These are phyloP conservation scores for Calyptomena viridis DNA, from an alignment of 2,113 vertebrate species.

Conservation along the genomic window DNA sequence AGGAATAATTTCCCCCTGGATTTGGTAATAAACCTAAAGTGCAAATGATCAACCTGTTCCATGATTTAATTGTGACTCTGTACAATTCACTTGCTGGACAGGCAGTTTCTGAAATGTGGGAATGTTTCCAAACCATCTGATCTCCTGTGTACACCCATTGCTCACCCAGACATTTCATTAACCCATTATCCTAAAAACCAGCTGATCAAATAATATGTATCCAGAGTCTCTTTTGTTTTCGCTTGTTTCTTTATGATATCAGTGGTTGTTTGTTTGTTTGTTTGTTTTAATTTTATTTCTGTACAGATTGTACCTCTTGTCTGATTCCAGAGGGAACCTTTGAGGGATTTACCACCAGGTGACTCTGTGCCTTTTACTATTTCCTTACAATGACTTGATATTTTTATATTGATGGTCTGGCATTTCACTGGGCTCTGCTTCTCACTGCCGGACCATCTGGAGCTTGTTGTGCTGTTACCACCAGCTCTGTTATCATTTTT, in stretches of 20 bases:
- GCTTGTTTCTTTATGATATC: not conserved
- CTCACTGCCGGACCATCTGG: not conserved
- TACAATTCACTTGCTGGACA: not conserved
- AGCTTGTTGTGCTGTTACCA: not conserved
- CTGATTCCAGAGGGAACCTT: not conserved
- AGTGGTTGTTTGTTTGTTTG: not conserved
- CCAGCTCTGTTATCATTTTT: not conserved
- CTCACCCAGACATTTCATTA: constrained; percentile 22
- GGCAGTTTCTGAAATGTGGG: not conserved
- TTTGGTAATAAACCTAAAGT: not conserved
- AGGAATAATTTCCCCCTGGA: not conserved
- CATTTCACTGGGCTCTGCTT: not conserved
- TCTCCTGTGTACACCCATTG: not conserved
- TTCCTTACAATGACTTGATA: not conserved
- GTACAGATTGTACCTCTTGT: not conserved
- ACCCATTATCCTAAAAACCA: not conserved
- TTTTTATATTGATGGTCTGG: not conserved
- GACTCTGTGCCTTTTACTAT: not conserved
- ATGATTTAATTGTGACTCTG: not conserved
- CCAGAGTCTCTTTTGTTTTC: not conserved
- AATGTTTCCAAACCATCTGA: not conserved
- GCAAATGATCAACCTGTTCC: not conserved
- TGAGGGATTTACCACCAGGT: not conserved
- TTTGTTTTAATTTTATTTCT: not conserved
- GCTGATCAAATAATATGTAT: not conserved